Base-by-base conservation (phyloP, 37 sponge, comb jelly and placozoan genomes). In the Beroe ovata region DNA sequence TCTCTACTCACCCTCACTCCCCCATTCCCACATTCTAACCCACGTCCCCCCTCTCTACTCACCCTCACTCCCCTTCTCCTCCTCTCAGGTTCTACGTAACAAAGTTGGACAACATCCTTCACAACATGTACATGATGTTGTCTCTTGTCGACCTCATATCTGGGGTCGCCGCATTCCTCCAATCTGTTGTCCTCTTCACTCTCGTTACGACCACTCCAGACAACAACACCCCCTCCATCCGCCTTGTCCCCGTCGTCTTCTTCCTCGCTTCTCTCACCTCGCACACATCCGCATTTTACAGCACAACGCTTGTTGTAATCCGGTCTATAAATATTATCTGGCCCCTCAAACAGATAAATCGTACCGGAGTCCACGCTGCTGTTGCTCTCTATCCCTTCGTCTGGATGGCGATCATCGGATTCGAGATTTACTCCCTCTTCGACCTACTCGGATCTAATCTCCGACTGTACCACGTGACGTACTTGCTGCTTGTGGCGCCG, bases 41-140 rank as follows among this genome's bases (percentile, higher is more conserved):
- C n/a, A n/a, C n/a, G n/a, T n/a, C n/a, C n/a, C n/a, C n/a, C n/a
- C n/a, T n/a, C n/a, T 47, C 11, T 47, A 47, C 11, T 47, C 54
- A 6, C 6, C 54, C 54, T 11, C 54, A 47, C 54, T 47, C 6
- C 6, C 54, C 54, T 11, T 11, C 54, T 47, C 54, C 54, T 11
- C 54, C 11, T 11, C 54, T 6, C 63, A 62, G 33, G 84, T 77
- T 77, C 84, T 77, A 77, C 84, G 22, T 77, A 20, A 21, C 54
- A 19, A 77, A 77, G 47, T n/a, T 30, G 20, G 84, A 77, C 54
- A 77, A 77, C 84, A 36, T 77, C 84, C 54, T 77, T 3, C 84
- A 77, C 84, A 77, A 30, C 26, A 77, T 77, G 84, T 77, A 77
- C 84, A 77, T 77, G 84, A 77, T 77, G 84, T 29, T 77, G 25